Conservation (phyloP, 2,797 vertebrate species). For the Anabacerthia variegaticeps region DNA sequence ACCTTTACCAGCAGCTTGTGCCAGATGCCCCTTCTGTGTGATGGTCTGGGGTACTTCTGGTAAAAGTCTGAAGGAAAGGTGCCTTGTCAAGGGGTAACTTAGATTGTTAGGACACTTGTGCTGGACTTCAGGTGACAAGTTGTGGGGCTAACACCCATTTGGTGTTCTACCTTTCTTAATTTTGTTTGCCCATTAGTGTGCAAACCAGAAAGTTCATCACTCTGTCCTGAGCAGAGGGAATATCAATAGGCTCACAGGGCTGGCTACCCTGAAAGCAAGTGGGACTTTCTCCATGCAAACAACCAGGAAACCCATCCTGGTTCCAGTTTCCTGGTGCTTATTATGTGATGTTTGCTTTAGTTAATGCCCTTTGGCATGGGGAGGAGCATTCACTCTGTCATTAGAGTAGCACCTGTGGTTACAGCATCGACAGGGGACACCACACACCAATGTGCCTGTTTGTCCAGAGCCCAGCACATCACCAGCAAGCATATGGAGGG, state of each 20-base stretch:
- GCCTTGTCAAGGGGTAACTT: not conserved
- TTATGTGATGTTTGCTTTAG: not conserved
- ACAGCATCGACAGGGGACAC: not conserved
- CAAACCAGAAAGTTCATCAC: not conserved
- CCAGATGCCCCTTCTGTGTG: not conserved
- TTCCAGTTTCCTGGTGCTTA: not conserved
- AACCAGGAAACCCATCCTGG: not conserved
- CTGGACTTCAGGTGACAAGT: not conserved
- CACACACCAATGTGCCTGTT: fast-evolving
- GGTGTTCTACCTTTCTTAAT: not conserved
- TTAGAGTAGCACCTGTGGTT: not conserved
- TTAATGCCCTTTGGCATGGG: not conserved
- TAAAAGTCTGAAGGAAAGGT: not conserved
- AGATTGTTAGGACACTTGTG: not conserved
- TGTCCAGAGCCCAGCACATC: not conserved
- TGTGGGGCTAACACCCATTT: not conserved
- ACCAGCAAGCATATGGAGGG: not conserved
- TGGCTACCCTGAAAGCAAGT: not conserved
- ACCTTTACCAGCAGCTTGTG: not conserved
- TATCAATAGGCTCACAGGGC: not conserved
- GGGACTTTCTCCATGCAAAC: not conserved
- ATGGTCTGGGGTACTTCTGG: not conserved
- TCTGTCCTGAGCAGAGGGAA: not conserved
- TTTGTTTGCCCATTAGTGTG: not conserved
- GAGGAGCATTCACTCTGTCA: not conserved